Conservation (phyloP, 1,140 invertebrate genomes). For the Cheumatopsyche charites region DNA sequence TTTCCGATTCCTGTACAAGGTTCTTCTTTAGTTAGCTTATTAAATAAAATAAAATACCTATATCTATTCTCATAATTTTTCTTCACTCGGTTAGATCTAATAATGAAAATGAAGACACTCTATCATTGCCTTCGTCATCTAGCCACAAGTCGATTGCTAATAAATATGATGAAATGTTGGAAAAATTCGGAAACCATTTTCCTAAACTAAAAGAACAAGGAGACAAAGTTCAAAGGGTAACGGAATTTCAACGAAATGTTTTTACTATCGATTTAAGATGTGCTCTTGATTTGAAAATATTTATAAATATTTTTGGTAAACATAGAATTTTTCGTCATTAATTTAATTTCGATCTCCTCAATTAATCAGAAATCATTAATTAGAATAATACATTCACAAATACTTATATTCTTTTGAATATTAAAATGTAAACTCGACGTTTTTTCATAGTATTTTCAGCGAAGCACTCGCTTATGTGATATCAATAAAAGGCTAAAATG, state of each 20-base stretch:
- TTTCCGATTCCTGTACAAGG: conserved; percentile 23
- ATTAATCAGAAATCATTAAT: too few relatives aligned
- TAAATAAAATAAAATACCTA: too few relatives aligned
- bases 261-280: too few relatives aligned
- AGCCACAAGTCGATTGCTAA: conserved; percentile 43
- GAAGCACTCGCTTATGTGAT: conserved; percentile 75
- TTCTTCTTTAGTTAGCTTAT: not conserved
- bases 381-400: too few relatives aligned
- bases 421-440: too few relatives aligned
- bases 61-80: too few relatives aligned
- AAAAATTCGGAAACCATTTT: conserved; percentile 61
- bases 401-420: too few relatives aligned
- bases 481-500: conserved; percentile 83
- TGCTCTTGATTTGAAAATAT: too few relatives aligned
- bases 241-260: not conserved
- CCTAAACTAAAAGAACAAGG: conserved; percentile 63
- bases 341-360: too few relatives aligned
- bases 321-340: too few relatives aligned
- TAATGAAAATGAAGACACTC: not conserved
- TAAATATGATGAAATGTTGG: conserved; percentile 61
- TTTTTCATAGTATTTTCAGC: conserved; percentile 77
- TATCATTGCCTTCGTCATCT: not conserved
- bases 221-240: conserved; percentile 67
- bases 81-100: not conserved
- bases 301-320: too few relatives aligned